phyloP scores from a whole-genome alignment of 2,113 vertebrate species.

The Hippocampus comes region DNA sequence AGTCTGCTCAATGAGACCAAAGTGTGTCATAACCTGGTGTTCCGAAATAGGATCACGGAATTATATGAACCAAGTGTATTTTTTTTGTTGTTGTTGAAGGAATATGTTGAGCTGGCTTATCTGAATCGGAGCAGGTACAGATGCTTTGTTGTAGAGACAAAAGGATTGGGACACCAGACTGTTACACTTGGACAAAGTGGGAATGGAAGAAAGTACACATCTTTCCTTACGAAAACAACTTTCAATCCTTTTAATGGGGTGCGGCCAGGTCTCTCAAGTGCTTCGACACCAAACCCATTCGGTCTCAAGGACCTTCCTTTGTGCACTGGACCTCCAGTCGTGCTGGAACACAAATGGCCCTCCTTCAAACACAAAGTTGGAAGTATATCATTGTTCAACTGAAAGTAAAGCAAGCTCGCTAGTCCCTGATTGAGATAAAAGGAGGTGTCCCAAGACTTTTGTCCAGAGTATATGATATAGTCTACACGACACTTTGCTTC shows the following conservation, averaged over 20 bases:
- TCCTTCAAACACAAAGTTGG: neutral
- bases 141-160: neutral
- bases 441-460: neutral
- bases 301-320: neutral
- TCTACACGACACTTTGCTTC: slow-evolving; percentile 27
- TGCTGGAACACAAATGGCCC: neutral
- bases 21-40: slow-evolving; percentile 8
- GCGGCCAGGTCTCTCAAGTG: neutral
- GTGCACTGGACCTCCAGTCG: neutral
- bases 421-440: too few species aligned
- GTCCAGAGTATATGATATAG: neutral
- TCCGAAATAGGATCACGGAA: slow-evolving; percentile 14
- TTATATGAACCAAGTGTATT: slow-evolving; percentile 8
- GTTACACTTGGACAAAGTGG: neutral
- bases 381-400: neutral
- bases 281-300: neutral
- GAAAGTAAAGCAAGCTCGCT: neutral
- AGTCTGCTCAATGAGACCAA: slow-evolving; percentile 17
- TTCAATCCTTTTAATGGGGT: neutral
- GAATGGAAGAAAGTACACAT: neutral
- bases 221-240: neutral
- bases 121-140: slow-evolving; percentile 21
- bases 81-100: slow-evolving; percentile 7
- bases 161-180: neutral
- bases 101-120: slow-evolving; percentile 36